A percentile compares a stretch with the other conserved stretches of the same genome.
Evolutionary conservation across 2,113 vertebrate species (phyloP).

Genomic region (Sus scrofa): DNA sequence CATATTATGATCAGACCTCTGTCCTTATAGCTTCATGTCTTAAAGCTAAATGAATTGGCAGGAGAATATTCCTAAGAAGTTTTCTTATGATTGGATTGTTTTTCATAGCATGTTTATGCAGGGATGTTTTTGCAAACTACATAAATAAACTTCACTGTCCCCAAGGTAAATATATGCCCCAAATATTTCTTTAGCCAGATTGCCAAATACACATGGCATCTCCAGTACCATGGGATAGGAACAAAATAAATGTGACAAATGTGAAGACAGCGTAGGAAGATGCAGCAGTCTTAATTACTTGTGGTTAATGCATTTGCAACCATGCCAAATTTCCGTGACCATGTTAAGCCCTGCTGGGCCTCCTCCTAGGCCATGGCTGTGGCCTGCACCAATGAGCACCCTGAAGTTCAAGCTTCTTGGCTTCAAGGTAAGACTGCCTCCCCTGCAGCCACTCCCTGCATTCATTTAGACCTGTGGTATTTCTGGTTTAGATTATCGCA

Average conservation of each 20-base stretch:
- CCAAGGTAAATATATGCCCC: neutral
- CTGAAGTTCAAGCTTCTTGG: neutral
- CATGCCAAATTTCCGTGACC: neutral
- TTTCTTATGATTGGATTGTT: neutral
- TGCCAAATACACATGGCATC: neutral
- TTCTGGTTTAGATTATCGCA: neutral
- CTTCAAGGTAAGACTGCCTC: neutral
- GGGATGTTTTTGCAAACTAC: neutral
- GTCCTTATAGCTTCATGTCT: neutral
- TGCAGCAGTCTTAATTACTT: neutral
- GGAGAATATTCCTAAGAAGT: neutral
- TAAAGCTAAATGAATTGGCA: neutral
- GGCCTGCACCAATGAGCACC: neutral
- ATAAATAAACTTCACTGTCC: neutral
- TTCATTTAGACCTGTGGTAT: neutral
- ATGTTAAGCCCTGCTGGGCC: accelerated
- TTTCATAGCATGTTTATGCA: neutral
- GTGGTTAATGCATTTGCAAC: neutral
- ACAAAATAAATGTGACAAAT: neutral
- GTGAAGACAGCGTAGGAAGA: neutral
- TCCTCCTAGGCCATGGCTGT: neutral
- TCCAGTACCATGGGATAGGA: neutral
- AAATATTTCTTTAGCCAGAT: neutral
- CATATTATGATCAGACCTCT: neutral
- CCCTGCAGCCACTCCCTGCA: neutral